phyloP scores from a whole-genome alignment of 2,888 invertebrate genomes.

The Nemoura dubitans region DNA sequence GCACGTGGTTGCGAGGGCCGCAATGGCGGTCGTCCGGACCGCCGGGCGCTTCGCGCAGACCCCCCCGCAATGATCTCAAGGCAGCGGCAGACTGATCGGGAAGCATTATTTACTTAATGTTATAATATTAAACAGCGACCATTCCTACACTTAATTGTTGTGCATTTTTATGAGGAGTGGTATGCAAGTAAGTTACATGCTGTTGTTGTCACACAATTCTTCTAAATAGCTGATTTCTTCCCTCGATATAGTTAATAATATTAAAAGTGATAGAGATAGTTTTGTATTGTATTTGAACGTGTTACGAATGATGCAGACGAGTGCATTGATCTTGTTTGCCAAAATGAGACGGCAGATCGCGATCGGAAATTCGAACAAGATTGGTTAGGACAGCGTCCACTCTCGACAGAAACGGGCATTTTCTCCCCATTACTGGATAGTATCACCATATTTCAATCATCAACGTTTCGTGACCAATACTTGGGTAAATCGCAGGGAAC shows the following conservation, averaged over 20 bases:
- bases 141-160: conserved; percentile 51
- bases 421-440: conserved; percentile 19
- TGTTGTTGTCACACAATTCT: conserved; percentile 51
- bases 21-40: neutral
- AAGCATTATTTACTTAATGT: conserved; percentile 49
- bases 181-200: conserved; percentile 49
- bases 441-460: conserved; percentile 27
- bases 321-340: conserved; percentile 39
- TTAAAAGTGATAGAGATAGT: conserved; percentile 50
- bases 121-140: conserved; percentile 46
- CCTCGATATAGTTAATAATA: conserved; percentile 47
- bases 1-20: neutral
- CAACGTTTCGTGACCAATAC: conserved; percentile 50
- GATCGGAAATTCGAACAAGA: conserved; percentile 25
- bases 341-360: conserved; percentile 27
- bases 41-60: neutral
- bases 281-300: conserved; percentile 50
- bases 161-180: conserved; percentile 52
- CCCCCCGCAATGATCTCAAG: conserved; percentile 37
- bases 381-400: conserved; percentile 34
- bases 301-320: conserved; percentile 28
- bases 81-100: conserved; percentile 36
- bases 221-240: conserved; percentile 52
- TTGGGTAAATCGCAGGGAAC: conserved; percentile 50
- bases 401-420: conserved; percentile 33